These are phyloP conservation scores for Ibidorhyncha struthersii DNA, from an alignment of 2,113 vertebrate species.

Conservation along the genomic window DNA sequence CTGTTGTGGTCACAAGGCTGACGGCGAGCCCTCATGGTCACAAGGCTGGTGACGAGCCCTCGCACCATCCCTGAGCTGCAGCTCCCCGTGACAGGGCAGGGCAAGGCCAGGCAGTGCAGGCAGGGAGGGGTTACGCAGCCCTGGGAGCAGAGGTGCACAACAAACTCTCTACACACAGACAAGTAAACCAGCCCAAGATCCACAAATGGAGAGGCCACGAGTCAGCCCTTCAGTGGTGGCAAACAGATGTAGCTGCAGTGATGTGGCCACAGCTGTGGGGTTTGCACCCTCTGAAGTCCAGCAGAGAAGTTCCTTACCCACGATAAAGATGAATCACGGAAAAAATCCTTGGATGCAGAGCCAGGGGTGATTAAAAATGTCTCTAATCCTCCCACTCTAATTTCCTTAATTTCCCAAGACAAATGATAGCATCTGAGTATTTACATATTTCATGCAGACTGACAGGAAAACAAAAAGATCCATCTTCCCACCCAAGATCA, in stretches of 20 bases:
- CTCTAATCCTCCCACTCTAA: conserved; percentile 8
- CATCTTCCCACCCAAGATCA: neutral
- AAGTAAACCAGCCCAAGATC: neutral
- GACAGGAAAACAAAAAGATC: neutral
- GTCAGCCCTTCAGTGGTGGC: neutral
- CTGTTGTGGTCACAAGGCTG: neutral
- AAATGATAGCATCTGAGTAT: neutral
- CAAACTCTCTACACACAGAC: no score
- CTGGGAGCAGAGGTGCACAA: neutral
- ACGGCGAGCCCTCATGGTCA: neutral
- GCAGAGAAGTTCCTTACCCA: neutral
- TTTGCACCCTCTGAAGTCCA: neutral
- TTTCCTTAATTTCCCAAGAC: conserved; percentile 10
- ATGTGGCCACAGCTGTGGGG: neutral
- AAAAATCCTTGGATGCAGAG: neutral
- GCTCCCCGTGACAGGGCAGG: neutral
- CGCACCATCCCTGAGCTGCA: neutral
- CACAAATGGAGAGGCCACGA: neutral
- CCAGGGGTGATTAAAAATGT: neutral
- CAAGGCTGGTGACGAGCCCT: neutral
- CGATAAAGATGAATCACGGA: neutral
- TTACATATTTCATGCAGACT: neutral
- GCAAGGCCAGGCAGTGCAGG: neutral
- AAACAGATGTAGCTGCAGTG: neutral
- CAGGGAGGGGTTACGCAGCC: neutral